Percentiles rank a stretch among this genome's conserved stretches.
Evolutionary conservation across 2,797 vertebrate species (phyloP).

Genomic region (Xerus rutilus): DNA sequence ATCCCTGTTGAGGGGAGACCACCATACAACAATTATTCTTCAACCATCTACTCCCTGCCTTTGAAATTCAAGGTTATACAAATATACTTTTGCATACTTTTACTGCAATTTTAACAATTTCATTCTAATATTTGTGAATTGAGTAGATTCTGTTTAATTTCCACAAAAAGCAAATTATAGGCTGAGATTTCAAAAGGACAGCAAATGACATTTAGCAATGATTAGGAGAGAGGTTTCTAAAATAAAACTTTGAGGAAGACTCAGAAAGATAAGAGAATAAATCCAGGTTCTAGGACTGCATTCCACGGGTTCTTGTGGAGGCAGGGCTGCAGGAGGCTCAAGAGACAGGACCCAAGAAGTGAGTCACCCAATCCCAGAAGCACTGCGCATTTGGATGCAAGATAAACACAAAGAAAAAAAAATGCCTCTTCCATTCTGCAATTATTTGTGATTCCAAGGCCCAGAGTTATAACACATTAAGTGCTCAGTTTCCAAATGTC

Average conservation of each 20-base stretch:
- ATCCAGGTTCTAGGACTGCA: not conserved
- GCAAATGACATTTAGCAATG: slow-evolving; percentile 40
- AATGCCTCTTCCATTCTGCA: not conserved
- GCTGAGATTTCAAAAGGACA: not conserved
- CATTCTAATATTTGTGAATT: not conserved
- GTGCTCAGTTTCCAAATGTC: not conserved
- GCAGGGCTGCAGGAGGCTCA: not conserved
- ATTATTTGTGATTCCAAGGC: not conserved
- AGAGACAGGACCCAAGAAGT: not conserved
- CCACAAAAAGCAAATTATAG: slow-evolving; percentile 2
- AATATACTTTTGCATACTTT: slow-evolving; percentile 29
- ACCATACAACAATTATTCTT: not conserved
- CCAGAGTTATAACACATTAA: not conserved
- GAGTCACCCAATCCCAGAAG: not conserved
- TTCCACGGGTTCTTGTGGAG: not conserved
- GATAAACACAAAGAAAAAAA: not conserved
- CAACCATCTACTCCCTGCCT: not conserved
- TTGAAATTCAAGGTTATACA: slow-evolving; percentile 16
- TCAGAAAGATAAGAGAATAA: not conserved
- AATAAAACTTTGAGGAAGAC: slow-evolving; percentile 23
- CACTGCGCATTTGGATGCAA: not conserved
- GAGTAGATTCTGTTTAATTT: not conserved
- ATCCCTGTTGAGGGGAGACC: not conserved
- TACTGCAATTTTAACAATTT: not conserved
- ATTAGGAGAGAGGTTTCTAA: not conserved